Percentiles rank a stretch among this genome's conserved stretches.
Evolutionary conservation across 1,140 invertebrate genomes (phyloP).

Genomic region (Conopomorpha cramerella): DNA sequence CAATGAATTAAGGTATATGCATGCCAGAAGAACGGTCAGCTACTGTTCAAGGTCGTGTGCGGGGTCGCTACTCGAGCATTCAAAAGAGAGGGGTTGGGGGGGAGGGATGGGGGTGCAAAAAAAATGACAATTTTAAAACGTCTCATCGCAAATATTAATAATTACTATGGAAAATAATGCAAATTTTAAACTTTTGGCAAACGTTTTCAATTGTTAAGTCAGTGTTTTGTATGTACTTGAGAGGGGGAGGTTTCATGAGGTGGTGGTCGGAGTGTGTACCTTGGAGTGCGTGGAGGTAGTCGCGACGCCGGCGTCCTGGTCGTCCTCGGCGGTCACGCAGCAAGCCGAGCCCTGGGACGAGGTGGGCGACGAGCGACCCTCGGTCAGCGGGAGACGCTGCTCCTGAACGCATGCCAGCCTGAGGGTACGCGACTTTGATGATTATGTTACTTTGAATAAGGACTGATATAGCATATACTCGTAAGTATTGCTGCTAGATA

Average conservation of each 20-base stretch:
- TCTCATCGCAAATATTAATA: conserved; percentile 33
- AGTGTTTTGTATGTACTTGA: too few species aligned
- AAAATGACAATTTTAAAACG: conserved; percentile 10
- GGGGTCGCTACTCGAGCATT: too few species aligned
- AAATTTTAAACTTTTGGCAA: conserved; percentile 60
- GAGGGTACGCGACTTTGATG: too few species aligned
- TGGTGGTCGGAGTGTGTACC: conserved; percentile 44
- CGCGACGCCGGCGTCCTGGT: conserved; percentile 54
- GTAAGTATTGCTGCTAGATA: too few species aligned
- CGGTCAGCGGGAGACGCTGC: conserved; percentile 76
- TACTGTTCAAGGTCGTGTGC: too few species aligned
- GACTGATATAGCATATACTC: too few species aligned
- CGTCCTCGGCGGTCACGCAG: conserved; percentile 31
- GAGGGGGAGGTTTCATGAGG: conserved; percentile 2
- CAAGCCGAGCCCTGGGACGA: conserved; percentile 36
- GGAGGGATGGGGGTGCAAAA: too few species aligned
- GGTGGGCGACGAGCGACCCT: conserved; percentile 68
- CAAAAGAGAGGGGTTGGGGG: too few species aligned
- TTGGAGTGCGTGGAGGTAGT: conserved; percentile 64
- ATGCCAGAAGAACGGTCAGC: too few species aligned
- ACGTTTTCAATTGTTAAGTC: conserved; percentile 59
- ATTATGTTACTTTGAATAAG: too few species aligned
- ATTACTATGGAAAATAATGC: conserved; percentile 57
- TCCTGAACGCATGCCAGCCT: conserved; percentile 95
- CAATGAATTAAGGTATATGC: too few species aligned